These are phyloP conservation scores for Oeneis ivallda DNA, from an alignment of 2,888 invertebrate genomes.

Conservation along the genomic window DNA sequence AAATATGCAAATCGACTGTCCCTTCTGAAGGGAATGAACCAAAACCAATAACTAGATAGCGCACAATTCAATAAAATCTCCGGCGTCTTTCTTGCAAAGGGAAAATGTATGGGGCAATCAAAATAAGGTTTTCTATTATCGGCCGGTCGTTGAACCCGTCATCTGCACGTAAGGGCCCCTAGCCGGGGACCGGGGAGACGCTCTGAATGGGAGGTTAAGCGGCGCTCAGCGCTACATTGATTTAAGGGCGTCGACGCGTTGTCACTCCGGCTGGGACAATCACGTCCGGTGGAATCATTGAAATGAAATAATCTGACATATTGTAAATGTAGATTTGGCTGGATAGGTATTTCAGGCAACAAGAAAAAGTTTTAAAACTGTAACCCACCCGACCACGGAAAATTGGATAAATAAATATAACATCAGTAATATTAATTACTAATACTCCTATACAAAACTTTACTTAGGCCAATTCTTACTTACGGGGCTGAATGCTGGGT, in stretches of 20 bases:
- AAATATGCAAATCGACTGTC: neutral
- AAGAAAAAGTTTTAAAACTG: neutral
- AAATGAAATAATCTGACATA: neutral
- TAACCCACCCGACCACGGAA: too few relatives aligned
- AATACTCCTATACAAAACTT: too few relatives aligned
- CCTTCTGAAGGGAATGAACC: neutral
- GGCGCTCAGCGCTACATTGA: slow-evolving; percentile 44
- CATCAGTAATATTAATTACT: too few relatives aligned
- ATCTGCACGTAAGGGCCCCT: slow-evolving; percentile 52
- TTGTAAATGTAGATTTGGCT: neutral
- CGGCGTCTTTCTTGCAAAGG: neutral
- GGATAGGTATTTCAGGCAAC: neutral
- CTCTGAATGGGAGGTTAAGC: slow-evolving; percentile 45
- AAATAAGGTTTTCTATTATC: slow-evolving; percentile 29
- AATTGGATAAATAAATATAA: too few relatives aligned
- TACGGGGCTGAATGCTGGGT: too few relatives aligned
- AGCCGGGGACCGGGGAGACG: slow-evolving; percentile 47
- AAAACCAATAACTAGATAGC: neutral
- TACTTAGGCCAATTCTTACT: too few relatives aligned
- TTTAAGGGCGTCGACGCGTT: slow-evolving; percentile 41
- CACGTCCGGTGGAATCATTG: slow-evolving; percentile 13
- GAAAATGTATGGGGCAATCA: neutral
- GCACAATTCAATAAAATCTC: neutral
- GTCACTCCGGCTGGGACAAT: slow-evolving; percentile 1
- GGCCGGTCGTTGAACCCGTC: slow-evolving; percentile 57